A percentile compares a stretch with the other conserved stretches of the same genome.
These are phyloP conservation scores for Parascotia fuliginaria DNA, from an alignment of 2,888 invertebrate species.

Conservation along the genomic window DNA sequence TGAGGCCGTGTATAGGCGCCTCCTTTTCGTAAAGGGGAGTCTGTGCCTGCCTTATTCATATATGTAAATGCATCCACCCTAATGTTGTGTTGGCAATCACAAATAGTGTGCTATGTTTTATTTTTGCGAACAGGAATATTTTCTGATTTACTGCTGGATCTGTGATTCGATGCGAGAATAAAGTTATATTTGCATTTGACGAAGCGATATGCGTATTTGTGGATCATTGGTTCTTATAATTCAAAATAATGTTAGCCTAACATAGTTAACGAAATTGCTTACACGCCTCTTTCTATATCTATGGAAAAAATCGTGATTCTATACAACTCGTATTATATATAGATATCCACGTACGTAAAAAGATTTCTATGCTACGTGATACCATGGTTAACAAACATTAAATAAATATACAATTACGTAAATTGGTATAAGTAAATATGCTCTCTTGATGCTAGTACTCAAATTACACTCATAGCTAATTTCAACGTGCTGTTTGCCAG, in stretches of 20 bases:
- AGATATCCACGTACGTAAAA: too few species aligned
- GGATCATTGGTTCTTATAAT: background rate
- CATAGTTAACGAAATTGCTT: too few species aligned
- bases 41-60: slow-evolving; percentile 40
- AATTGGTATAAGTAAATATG: slow-evolving; percentile 29
- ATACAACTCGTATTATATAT: too few species aligned
- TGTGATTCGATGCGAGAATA: slow-evolving; percentile 12
- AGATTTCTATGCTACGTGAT: too few species aligned
- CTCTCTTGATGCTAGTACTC: slow-evolving; percentile 17
- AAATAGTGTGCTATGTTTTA: slow-evolving; percentile 31
- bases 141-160: slow-evolving; percentile 7
- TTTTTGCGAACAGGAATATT: slow-evolving; percentile 26
- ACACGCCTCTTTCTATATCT: too few species aligned
- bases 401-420: slow-evolving; percentile 3
- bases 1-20: slow-evolving; percentile 26
- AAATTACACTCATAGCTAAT: slow-evolving; percentile 26
- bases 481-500: slow-evolving; percentile 24
- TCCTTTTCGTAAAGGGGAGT: slow-evolving; percentile 28
- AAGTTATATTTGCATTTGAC: slow-evolving; percentile 11
- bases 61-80: slow-evolving; percentile 46
- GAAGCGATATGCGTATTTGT: slow-evolving; percentile 7
- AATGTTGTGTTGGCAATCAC: slow-evolving; percentile 44
- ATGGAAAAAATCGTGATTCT: too few species aligned
- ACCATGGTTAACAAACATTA: too few species aligned
- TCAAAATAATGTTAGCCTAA: background rate